Base-by-base conservation (phyloP, 2,797 vertebrate genomes). In the Neopelma chrysocephalum region DNA sequence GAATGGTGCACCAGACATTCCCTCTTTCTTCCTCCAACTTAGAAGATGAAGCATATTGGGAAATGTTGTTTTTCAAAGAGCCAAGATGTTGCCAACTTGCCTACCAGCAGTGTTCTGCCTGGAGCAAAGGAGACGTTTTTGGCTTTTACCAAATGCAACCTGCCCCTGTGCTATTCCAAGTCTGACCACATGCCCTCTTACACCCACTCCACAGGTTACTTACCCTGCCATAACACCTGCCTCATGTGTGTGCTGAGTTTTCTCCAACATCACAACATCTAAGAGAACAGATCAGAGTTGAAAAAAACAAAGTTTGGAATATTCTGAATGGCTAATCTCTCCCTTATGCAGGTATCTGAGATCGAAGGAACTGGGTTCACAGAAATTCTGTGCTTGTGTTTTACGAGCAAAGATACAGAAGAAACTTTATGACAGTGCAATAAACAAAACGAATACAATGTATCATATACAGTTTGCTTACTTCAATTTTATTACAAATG, bases 401-500 rank as follows among this genome's bases (percentile, higher is more conserved):
- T 89, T 64, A 76, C 0, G 0, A 91, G 82, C 32, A 82, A 62
- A 70, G 60, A 72, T 48, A 45, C 9, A 56, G 51, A 68, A 79
- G 51, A 83, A 96, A 73, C 25, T 82, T 82, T 16, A 47, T 50
- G 42, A 56, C 14, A 79, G 34, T 73, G 62, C 64, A 93, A 57
- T 27, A 79, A 94, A 96, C 3, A 2, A 96, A 95, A 96, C 64
- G 51, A 93, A 94, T 94, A 95, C 88, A 77, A 89, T 90, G n/a
- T 87, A 53, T 84, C 75, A 54, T 27, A 87, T 43, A 81, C 8
- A 78, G 79, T 91, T 96, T 86, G 40, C 7, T 25, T 75, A 91
- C 68, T 94, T 93, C 15, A 53, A 27, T 89, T 96, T 97, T 96
- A 96, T 96, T 96, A 82, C 80, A 88, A 88, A 91, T 77, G 32